Base-by-base conservation (phyloP, 2,888 invertebrate genomes). In the Gerris lacustris region DNA sequence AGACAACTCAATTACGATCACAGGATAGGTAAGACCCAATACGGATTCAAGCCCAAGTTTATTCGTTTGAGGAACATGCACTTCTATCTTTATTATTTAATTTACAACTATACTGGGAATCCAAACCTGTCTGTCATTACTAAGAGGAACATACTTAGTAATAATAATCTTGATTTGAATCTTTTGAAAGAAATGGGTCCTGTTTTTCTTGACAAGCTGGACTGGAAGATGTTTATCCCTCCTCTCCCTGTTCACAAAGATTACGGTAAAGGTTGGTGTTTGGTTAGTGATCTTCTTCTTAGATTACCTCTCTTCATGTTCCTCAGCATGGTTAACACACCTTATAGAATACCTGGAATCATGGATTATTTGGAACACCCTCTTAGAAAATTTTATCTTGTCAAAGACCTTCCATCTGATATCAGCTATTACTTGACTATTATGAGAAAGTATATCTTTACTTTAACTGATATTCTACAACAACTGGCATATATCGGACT, bases 151-250 rank as follows among this genome's bases (percentile, higher is more conserved):
- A 74, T 78, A 31, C 73, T 76, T 6, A 77, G 78, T 44, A 79
- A 79, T 18, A 76, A 76, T 44, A 70, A 74, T n/a, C 75, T 82
- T 0, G 78, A 80, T 1, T 80, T 80, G 1, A 79, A 81, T 31
- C 79, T 84, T 67, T 75, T 80, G 6, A 76, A 80, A 0, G 82
- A 84, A 71, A 79, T 86, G 75, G 81, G 82, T 6, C 78, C 79
- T 0, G 78, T 84, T 66, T 86, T 85, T 72, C 82, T 80, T 62
- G 81, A 81, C 5, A 82, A 84, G 69, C 80, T 87, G 6, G 83
- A 81, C 75, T 91, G 90, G 89, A 87, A 86, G 78, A 88, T 87
- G 80, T 91, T 90, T 78, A 81, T 92, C 15, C 85, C 88, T 0
- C 88, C 90, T 0, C 77, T 91, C 66, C 86, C 86, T 0, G 77